phyloP scores from a whole-genome alignment of 37 sponge, comb jelly and placozoan genomes.

The Geodia barretti region DNA sequence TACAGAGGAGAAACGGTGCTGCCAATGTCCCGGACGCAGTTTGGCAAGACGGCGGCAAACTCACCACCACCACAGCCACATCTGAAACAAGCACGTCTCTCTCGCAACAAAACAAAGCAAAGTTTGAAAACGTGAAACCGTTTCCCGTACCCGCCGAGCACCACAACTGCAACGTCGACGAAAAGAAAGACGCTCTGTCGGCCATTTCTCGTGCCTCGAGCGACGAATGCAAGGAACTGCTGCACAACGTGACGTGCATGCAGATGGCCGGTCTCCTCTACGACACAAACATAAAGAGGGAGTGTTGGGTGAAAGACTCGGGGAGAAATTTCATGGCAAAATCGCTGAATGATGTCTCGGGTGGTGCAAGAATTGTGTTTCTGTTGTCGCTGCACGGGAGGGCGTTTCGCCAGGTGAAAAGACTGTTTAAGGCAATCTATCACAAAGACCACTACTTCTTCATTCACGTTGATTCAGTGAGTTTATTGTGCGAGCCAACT shows the following conservation, averaged over 20 bases:
- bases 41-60: not conserved
- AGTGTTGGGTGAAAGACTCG: constrained; percentile 56
- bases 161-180: constrained; percentile 24
- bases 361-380: constrained; percentile 57
- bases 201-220: constrained; percentile 77
- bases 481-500: constrained; percentile 17
- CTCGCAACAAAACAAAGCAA: not conserved
- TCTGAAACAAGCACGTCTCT: not conserved
- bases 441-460: constrained; percentile 87
- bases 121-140: not conserved
- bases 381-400: constrained; percentile 87
- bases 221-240: constrained; percentile 58
- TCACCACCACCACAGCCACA: not conserved
- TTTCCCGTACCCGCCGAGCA: not conserved
- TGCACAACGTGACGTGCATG: constrained; percentile 71
- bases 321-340: constrained; percentile 35
- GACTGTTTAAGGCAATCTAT: constrained; percentile 90
- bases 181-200: constrained; percentile 72
- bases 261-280: constrained; percentile 55
- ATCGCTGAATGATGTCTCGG: not conserved
- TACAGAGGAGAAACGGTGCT: not conserved
- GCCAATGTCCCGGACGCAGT: not conserved
- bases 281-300: constrained; percentile 40
- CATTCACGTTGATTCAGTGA: constrained; percentile 88
- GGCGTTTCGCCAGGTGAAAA: constrained; percentile 78